Evolutionary conservation across 1,140 invertebrate genomes (phyloP).

Genomic region (Dendrolimus kikuchii): DNA sequence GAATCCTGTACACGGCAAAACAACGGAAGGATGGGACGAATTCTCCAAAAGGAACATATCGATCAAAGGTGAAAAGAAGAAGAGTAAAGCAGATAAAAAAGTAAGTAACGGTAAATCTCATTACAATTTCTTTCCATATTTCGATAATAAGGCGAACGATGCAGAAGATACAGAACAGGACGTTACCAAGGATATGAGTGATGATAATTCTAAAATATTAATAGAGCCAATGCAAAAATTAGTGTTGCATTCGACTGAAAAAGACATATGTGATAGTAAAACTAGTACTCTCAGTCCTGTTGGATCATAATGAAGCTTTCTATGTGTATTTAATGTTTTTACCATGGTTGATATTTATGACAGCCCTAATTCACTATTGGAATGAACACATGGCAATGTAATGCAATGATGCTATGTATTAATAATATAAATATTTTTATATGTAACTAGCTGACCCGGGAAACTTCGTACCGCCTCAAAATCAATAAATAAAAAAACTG

Average conservation of each 20-base stretch:
- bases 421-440: too few relatives aligned
- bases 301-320: conserved; percentile 39
- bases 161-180: conserved; percentile 15
- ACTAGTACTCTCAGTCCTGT: conserved; percentile 63
- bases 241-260: conserved; percentile 68
- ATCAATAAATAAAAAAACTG: too few relatives aligned
- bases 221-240: conserved; percentile 67
- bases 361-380: too few relatives aligned
- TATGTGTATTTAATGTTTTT: too few relatives aligned
- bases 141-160: conserved; percentile 53
- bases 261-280: conserved; percentile 68
- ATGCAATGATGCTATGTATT: too few relatives aligned
- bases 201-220: conserved; percentile 63
- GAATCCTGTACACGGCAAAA: conserved; percentile 44
- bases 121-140: conserved; percentile 61
- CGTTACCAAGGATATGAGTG: conserved; percentile 33
- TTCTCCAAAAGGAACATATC: conserved; percentile 51
- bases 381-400: too few relatives aligned
- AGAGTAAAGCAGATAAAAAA: conserved; percentile 45
- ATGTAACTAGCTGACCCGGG: too few relatives aligned
- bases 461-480: too few relatives aligned
- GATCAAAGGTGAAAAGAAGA: conserved; percentile 47
- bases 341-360: too few relatives aligned
- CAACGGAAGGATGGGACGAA: conserved; percentile 51
- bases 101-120: conserved; percentile 53